Evolutionary conservation across 35 echinoderm and acorn worm genomes (phyloP), one percentile per base, ranked within the genome.

Genomic region (Hemicentrotus pulcherrimus): DNA sequence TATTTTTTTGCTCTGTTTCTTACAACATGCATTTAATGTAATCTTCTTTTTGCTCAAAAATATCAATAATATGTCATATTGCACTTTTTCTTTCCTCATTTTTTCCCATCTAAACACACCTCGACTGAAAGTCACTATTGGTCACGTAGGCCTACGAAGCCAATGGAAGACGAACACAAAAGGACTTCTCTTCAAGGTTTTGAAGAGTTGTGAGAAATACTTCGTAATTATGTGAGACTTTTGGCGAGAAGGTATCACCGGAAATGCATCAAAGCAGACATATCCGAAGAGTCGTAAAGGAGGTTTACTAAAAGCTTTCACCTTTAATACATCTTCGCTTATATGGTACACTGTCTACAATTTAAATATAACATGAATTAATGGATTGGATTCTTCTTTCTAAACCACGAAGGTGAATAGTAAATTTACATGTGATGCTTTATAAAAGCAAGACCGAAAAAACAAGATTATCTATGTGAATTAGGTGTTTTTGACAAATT

Each of bases 401-500:
- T 59, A 59, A 3, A n/a, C 7, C 65, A 78, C 4, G 65, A 78
- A n/a, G 65, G 65, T 78, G n/a, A 6, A 78, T 7, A 0, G 65
- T 28, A 78, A 18, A 78, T 28, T 78, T 22, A 78, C 24, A 4
- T 22, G 19, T 78, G 65, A 22, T 78, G 28, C n/a, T 78, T 78
- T 28, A 78, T 78, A 4, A 18, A 22, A 22, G 24, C 52, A 11
- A 59, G 65, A 78, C 22, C 65, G 50, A 55, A 10, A 11, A 55
- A 55, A 10, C n/a, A 55, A 55, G 50, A 15, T 55, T 55, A 55
- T 78, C 28, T 28, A 78, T 15, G 22, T n/a, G 19, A 78, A 78
- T 70, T n/a, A 55, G 65, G 65, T 78, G 65, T 28, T 78, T n/a
- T 78, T 78, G 65, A 78, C 65, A 78, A 78, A 78, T 78, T 78